Percentiles rank a stretch among this genome's conserved stretches.
Conservation (phyloP, 1,140 invertebrate species). For the Ephestia elutella region DNA sequence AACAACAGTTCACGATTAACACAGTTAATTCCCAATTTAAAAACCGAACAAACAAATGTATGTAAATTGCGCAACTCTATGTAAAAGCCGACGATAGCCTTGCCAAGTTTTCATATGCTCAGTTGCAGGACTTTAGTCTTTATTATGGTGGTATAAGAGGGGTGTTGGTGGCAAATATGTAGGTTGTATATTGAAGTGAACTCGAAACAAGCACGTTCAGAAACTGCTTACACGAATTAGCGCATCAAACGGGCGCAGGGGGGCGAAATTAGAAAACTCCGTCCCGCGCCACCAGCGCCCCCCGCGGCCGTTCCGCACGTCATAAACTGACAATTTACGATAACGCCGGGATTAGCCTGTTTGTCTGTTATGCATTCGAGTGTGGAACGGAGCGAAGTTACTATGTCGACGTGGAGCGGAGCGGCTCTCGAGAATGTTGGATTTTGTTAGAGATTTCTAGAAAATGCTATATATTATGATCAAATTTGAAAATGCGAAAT, state of each 20-base stretch:
- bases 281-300: constrained; percentile 25
- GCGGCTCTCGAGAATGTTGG: constrained; percentile 10
- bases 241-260: constrained; percentile 64
- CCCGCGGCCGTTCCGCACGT: constrained; percentile 65
- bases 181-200: constrained; percentile 47
- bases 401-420: constrained; percentile 30
- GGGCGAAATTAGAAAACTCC: constrained; percentile 70
- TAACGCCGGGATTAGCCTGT: constrained; percentile 71
- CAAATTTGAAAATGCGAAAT: not conserved
- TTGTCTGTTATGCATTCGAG: constrained; percentile 67
- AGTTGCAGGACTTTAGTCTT: constrained; percentile 20
- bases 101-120: constrained; percentile 17
- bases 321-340: constrained; percentile 74
- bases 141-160: constrained; percentile 25
- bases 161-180: constrained; percentile 11
- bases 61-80: constrained; percentile 69
- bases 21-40: constrained; percentile 71
- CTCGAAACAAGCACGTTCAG: constrained; percentile 68
- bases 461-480: not conserved
- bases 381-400: constrained; percentile 33
- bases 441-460: not conserved
- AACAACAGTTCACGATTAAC: constrained; percentile 58
- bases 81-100: constrained; percentile 65
- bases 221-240: constrained; percentile 74
- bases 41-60: constrained; percentile 72